Evolutionary conservation across 1,140 invertebrate genomes (phyloP).

Genomic region (Pogonognathellus flavescens): DNA sequence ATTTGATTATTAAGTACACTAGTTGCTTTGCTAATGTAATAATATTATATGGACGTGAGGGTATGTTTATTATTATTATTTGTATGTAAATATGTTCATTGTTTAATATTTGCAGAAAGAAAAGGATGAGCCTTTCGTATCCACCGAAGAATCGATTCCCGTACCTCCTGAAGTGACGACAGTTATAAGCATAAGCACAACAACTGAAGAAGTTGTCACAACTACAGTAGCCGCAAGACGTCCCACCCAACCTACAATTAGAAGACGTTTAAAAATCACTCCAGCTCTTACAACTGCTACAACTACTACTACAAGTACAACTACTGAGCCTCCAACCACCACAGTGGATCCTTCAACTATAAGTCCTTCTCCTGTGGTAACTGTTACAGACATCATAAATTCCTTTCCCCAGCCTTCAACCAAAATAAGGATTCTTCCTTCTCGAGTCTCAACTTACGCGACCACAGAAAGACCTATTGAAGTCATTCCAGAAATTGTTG

Average conservation of each 20-base stretch:
- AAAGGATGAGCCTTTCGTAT: background rate
- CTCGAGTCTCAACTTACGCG: background rate
- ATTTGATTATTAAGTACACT: too few species aligned
- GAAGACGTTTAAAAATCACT: conserved; percentile 19
- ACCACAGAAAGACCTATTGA: background rate
- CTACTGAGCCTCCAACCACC: background rate
- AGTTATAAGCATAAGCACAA: conserved; percentile 29
- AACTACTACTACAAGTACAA: background rate
- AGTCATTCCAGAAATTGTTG: background rate
- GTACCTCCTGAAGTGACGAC: conserved; percentile 37
- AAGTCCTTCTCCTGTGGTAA: background rate
- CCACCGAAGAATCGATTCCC: background rate
- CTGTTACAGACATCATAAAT: background rate
- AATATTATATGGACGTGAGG: too few species aligned
- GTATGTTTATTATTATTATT: too few species aligned
- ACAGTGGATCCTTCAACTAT: background rate
- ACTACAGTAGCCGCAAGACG: conserved; percentile 28
- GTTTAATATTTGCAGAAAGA: conserved; percentile 17
- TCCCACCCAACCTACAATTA: background rate
- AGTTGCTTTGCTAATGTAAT: too few species aligned
- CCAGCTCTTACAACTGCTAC: background rate
- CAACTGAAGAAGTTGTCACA: conserved; percentile 23
- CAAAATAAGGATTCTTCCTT: conserved; percentile 1
- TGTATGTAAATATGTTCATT: background rate
- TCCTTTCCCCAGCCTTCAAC: conserved; percentile 10